Evolutionary conservation across 2,888 invertebrate genomes (phyloP).

Genomic region (Hydrotaea diabolus): DNA sequence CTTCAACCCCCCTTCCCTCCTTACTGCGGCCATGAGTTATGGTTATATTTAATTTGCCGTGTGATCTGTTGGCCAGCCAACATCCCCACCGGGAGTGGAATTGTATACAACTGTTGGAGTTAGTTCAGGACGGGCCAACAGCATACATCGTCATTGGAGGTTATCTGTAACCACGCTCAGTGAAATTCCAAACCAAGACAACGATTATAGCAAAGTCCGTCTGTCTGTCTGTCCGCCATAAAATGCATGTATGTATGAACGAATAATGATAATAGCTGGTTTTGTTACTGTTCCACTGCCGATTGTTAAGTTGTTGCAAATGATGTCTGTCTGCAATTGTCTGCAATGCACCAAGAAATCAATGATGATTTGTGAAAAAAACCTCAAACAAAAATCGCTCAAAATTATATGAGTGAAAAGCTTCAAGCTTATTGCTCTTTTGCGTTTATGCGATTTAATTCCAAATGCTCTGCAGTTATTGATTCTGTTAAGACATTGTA

Average conservation of each 20-base stretch:
- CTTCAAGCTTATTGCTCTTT: neutral
- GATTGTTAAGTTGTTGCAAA: neutral
- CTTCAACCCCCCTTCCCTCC: no score
- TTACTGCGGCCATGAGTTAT: no score
- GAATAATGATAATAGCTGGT: neutral
- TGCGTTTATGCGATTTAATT: neutral
- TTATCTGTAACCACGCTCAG: neutral
- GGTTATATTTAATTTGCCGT: no score
- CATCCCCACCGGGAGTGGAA: no score
- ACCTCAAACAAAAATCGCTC: no score
- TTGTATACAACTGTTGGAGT: no score
- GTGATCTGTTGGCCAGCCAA: no score
- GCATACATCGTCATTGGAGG: no score
- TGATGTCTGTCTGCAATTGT: neutral
- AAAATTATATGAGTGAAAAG: neutral
- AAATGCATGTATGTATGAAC: no score
- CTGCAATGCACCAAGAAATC: neutral
- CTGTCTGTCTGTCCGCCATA: no score
- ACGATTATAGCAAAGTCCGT: neutral
- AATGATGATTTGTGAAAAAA: constrained; percentile 19
- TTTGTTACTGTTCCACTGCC: neutral
- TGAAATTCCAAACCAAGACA: constrained; percentile 8
- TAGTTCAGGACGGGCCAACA: no score
- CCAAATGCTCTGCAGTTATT: neutral
- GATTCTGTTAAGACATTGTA: neutral